Evolutionary conservation across 2,888 invertebrate species (phyloP), one percentile per base, ranked within the genome.

Genomic region (Dryobotodes eremita): DNA sequence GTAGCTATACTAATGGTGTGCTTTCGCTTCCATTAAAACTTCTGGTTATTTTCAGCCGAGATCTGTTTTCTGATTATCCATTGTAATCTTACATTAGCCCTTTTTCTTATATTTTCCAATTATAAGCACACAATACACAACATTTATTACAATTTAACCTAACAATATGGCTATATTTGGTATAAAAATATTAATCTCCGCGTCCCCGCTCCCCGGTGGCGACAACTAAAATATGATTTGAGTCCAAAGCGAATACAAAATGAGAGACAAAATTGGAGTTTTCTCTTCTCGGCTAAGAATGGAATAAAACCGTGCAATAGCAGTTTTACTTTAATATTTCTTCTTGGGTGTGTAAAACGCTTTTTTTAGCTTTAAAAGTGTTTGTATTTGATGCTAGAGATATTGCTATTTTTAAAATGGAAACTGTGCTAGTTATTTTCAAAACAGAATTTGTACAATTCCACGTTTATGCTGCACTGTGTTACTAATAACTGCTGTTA

Each of bases 181-280:
- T 71, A 83, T 83, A 83, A 87, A 85, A 88, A 89, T 89, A 86
- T 86, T 85, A 89, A 87, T 86, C 86, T 85, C 72, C 76, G 69
- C 81, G 64, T 80, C 66, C 78, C 59, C 53, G 81, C 75, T 84
- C 82, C 83, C 88, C 79, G 61, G 85, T 85, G 87, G 91, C 89
- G 91, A 90, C 92, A 92, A 92, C 91, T 92, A 92, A 93, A 94
- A 94, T 94, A 94, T 93, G 91, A 93, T 92, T 92, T 90, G 90
- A 92, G 92, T 91, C 89, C 89, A 93, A 92, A 92, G 92, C 91
- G 92, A 93, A 94, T 94, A 90, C 91, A 93, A 92, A 94, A 94
- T 92, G 92, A 92, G 92, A 91, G 90, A 91, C 90, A 87, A 94
- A 94, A 94, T 94, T 93, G 93, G 90, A 93, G 91, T 92, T 92